Base-by-base conservation (phyloP, 2,888 invertebrate genomes). In the Strigamia transsilvanica region DNA sequence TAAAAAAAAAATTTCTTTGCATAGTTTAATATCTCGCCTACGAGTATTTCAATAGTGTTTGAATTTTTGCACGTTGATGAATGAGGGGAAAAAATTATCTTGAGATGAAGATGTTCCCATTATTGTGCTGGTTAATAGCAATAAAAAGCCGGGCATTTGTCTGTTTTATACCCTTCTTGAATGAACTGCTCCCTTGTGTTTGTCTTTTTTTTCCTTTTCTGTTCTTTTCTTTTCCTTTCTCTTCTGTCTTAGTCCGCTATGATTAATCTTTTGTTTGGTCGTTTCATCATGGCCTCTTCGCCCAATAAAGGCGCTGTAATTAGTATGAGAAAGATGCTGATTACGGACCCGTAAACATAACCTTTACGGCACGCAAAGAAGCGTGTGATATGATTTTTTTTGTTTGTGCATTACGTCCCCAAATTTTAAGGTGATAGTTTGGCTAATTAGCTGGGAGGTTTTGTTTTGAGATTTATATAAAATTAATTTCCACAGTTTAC, bases 161-260 rank as follows among this genome's bases (percentile, higher is more conserved):
- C 73, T 73, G 73, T 73, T 73, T 73, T 73, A 73, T 73, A 73
- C 73, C 73, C 73, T 73, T 73, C 73, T 32, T 73, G 73, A 73
- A 73, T 73, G 73, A 73, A 73, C 73, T 73, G 32, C 73, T 73
- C 73, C 73, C 73, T 73, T 73, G 73, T 73, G 73, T 27, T 73
- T 73, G 73, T 73, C 73, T 73, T 73, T 73, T 73, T 73, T 73
- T 10, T 38, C 10, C 10, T 38, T 38, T 38, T 9, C 38, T 38
- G 2, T 38, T 38, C 38, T 38, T 38, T 38, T 38, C 38, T 38
- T 38, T 15, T 32, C 32, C 27, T 15, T 73, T 73, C 73, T 73
- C 15, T 15, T 12, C 73, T 32, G 27, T 73, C 73, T 73, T 73
- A 73, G 73, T 73, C 73, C 73, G 73, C 73, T 73, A 73, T 73